phyloP scores from a whole-genome alignment of 2,797 vertebrate genomes.

The Chrysocyon brachyurus region DNA sequence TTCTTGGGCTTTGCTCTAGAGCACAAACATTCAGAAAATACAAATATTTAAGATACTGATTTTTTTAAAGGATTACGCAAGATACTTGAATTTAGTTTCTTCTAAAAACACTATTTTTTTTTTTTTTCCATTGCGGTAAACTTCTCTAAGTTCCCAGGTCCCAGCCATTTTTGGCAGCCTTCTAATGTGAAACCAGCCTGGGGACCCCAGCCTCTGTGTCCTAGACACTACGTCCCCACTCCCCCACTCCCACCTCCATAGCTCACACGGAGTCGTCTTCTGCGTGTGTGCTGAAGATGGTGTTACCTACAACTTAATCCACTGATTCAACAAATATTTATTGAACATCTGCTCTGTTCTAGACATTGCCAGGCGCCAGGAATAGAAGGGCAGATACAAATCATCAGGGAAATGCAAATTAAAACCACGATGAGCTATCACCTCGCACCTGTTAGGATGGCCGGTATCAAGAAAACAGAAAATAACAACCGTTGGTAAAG shows the following conservation, averaged over 20 bases:
- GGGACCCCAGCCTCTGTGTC: neutral
- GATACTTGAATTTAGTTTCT: conserved; percentile 30
- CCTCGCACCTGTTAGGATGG: neutral
- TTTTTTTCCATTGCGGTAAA: neutral
- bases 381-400: conserved; percentile 1
- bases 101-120: neutral
- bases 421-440: neutral
- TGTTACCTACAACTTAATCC: neutral
- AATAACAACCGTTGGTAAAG: neutral
- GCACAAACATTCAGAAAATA: neutral
- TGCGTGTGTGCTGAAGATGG: neutral
- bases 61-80: conserved; percentile 43
- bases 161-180: neutral
- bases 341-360: neutral
- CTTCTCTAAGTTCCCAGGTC: neutral
- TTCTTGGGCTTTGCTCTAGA: neutral
- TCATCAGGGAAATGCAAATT: conserved; percentile 35
- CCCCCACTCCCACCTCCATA: neutral
- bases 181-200: neutral
- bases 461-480: neutral
- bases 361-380: neutral
- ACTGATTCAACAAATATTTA: neutral
- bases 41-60: conserved; percentile 25
- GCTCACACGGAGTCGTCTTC: neutral
- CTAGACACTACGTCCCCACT: neutral